A percentile compares a stretch with the other conserved stretches of the same genome.
phyloP scores from a whole-genome alignment of 1,140 invertebrate species.

The Fopius arisanus region DNA sequence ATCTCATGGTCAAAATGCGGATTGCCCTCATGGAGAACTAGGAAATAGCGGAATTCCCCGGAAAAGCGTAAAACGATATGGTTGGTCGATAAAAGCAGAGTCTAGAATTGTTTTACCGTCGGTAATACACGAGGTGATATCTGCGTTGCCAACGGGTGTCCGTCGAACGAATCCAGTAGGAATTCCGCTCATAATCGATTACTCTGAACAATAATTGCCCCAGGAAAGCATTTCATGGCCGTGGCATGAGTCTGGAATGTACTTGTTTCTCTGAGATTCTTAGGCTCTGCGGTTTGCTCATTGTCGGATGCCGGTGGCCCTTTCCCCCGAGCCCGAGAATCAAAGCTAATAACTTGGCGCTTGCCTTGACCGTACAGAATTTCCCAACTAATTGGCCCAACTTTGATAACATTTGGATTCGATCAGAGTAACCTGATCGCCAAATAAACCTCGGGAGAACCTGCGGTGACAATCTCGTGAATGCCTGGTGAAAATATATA shows the following conservation, averaged over 20 bases:
- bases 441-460: too few species aligned
- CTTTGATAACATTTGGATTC: not conserved
- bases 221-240: not conserved
- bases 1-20: not conserved
- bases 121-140: not conserved
- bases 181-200: not conserved
- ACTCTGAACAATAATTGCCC: not conserved
- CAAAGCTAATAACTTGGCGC: not conserved
- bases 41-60: too few species aligned
- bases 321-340: not conserved
- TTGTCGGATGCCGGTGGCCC: not conserved
- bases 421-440: not conserved
- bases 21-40: not conserved
- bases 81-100: not conserved
- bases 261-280: not conserved
- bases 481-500: too few species aligned
- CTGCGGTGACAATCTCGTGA: too few species aligned
- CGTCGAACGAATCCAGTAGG: not conserved
- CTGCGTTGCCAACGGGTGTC: not conserved
- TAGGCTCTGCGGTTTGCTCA: constrained; percentile 7
- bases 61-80: not conserved
- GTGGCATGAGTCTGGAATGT: constrained; percentile 1
- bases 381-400: not conserved
- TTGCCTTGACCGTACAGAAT: not conserved
- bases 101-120: not conserved